Conservation (phyloP, 1,140 invertebrate species). For the Arctopsyche grandis region DNA sequence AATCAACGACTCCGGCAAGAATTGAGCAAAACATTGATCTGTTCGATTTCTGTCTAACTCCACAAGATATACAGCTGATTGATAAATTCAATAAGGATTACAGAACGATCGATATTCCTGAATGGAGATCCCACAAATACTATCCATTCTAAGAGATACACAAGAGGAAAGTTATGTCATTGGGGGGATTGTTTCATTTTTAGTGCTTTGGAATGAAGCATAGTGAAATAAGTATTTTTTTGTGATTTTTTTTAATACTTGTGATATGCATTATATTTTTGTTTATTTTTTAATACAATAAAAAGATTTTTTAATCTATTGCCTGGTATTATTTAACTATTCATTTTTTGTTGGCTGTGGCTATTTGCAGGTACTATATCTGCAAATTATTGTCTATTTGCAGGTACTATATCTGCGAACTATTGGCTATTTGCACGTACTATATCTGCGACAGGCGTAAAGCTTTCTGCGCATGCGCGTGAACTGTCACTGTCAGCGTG, state of each 20-base stretch:
- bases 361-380: too few species aligned
- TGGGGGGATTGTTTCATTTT: background rate
- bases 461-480: too few species aligned
- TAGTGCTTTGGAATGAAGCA: background rate
- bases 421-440: too few species aligned
- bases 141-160: conserved; percentile 67
- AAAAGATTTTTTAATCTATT: too few species aligned
- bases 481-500: too few species aligned
- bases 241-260: too few species aligned
- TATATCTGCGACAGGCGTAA: too few species aligned
- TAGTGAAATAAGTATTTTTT: background rate
- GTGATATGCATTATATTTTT: too few species aligned
- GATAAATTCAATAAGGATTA: conserved; percentile 70
- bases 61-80: conserved; percentile 71
- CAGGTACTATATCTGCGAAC: too few species aligned
- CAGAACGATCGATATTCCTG: conserved; percentile 65
- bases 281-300: background rate
- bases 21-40: conserved; percentile 79
- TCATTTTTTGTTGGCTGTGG: too few species aligned
- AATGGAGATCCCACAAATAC: conserved; percentile 68
- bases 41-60: conserved; percentile 76
- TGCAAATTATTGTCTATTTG: too few species aligned
- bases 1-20: conserved; percentile 75
- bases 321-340: too few species aligned
- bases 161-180: background rate